Percentiles rank a stretch among this genome's conserved stretches.
Conservation (phyloP, 2,113 vertebrate genomes). For the Pteropus alecto region DNA sequence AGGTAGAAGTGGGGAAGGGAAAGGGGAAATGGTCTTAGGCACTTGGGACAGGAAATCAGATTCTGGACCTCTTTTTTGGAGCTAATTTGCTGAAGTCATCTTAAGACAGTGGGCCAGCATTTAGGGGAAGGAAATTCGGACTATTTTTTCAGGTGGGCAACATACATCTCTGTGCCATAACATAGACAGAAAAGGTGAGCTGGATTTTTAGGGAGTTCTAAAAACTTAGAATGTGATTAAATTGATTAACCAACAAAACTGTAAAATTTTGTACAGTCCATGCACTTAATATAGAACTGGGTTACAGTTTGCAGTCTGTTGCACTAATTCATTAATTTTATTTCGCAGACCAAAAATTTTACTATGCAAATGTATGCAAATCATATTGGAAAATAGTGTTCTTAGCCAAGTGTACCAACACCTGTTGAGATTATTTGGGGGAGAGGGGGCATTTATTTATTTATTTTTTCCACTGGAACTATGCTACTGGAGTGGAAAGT, state of each 20-base stretch:
- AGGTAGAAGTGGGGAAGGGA: neutral
- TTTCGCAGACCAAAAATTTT: conserved; percentile 43
- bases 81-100: neutral
- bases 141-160: neutral
- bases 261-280: neutral
- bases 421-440: neutral
- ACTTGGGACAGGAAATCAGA: neutral
- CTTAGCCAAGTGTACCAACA: neutral
- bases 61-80: neutral
- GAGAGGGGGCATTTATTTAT: neutral
- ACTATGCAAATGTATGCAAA: conserved; percentile 51
- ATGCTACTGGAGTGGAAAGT: neutral
- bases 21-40: neutral
- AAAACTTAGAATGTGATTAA: neutral
- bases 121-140: neutral
- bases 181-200: neutral
- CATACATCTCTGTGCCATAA: neutral
- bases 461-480: neutral
- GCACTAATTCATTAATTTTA: conserved; percentile 55
- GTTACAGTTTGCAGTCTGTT: conserved; percentile 40
- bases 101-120: neutral
- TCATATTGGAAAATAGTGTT: neutral
- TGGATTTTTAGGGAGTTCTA: neutral
- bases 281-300: neutral
- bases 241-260: neutral